These are phyloP conservation scores for Genyomyrus donnyi DNA, from an alignment of 2,113 vertebrate genomes.

Conservation along the genomic window DNA sequence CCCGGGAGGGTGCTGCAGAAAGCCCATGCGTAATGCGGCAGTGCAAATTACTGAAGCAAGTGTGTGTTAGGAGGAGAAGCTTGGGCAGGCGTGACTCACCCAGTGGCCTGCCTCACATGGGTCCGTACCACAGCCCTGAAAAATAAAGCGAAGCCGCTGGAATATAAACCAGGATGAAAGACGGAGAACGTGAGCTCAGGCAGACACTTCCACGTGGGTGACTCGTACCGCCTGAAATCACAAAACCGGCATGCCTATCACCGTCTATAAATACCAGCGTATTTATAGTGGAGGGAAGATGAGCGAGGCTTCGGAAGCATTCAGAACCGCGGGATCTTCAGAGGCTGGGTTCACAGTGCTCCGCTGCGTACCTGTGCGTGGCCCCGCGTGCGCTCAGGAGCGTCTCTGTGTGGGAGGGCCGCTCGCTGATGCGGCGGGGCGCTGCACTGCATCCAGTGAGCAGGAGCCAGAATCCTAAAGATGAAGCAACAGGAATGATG, in stretches of 20 bases:
- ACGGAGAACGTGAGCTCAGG: neutral
- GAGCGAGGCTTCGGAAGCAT: neutral
- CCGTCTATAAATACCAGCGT: constrained; percentile 34
- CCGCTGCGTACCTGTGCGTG: neutral
- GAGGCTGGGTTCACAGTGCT: neutral
- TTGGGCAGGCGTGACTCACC: neutral
- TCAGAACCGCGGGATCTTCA: neutral
- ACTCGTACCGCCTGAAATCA: constrained; percentile 30
- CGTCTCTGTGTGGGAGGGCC: neutral
- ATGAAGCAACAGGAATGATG: neutral
- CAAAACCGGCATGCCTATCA: constrained; percentile 39
- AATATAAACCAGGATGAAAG: neutral
- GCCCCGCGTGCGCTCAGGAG: neutral
- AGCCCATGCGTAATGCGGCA: neutral
- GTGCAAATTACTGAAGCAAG: neutral
- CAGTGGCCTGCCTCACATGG: neutral
- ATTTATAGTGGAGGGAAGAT: constrained; percentile 34
- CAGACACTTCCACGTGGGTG: constrained; percentile 10
- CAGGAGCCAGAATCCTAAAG: neutral
- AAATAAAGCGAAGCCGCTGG: neutral
- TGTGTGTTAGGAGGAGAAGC: neutral
- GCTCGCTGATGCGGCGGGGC: neutral
- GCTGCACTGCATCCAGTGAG: neutral
- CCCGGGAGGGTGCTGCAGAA: neutral
- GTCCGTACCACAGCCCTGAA: neutral